A percentile compares a stretch with the other conserved stretches of the same genome.
Evolutionary conservation across 2,888 invertebrate genomes (phyloP).

Genomic region (Epistrophe eligans): DNA sequence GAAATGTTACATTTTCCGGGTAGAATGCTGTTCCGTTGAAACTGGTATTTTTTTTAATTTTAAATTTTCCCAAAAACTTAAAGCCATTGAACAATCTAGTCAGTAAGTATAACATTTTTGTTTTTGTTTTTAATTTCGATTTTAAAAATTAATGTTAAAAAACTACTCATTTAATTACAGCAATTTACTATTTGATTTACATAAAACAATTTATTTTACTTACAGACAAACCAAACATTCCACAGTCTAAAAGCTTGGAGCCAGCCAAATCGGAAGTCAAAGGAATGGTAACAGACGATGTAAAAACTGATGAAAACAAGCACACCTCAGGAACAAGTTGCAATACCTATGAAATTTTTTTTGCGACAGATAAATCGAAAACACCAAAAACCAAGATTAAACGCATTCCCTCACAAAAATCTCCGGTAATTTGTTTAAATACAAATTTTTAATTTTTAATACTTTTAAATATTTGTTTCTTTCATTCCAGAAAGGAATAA

Average conservation of each 20-base stretch:
- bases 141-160: too few relatives aligned
- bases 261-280: not conserved
- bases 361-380: conserved; percentile 19
- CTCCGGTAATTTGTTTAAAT: conserved; percentile 11
- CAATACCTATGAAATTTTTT: conserved; percentile 23
- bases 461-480: not conserved
- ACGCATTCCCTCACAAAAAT: conserved; percentile 9
- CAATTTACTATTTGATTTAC: too few relatives aligned
- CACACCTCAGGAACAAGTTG: conserved; percentile 7
- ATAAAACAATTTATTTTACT: not conserved
- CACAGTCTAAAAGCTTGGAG: conserved; percentile 3
- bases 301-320: not conserved
- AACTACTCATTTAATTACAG: too few relatives aligned
- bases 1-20: too few relatives aligned
- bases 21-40: too few relatives aligned
- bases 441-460: not conserved
- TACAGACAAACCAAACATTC: conserved; percentile 41
- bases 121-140: too few relatives aligned
- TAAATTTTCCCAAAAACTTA: too few relatives aligned
- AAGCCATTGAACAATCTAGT: too few relatives aligned
- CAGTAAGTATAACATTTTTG: too few relatives aligned
- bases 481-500: conserved; percentile 24
- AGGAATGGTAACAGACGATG: not conserved
- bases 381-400: conserved; percentile 9
- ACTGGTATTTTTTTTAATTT: too few relatives aligned